Conservation (phyloP, 2,113 vertebrate species). For the Phrynosoma blainvillii region DNA sequence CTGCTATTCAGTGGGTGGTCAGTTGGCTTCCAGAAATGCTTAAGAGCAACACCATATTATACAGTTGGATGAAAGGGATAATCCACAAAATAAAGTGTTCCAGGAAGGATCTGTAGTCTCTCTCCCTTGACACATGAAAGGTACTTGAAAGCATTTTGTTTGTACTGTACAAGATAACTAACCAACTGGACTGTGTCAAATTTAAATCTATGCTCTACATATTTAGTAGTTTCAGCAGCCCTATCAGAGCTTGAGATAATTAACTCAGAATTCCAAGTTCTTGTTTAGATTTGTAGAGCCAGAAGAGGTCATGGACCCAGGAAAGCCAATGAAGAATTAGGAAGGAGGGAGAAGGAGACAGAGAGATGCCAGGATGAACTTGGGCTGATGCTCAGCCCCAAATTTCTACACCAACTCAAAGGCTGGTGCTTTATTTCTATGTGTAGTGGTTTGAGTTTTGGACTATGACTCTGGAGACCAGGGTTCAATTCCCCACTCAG, state of each 20-base stretch:
- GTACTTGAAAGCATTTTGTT: not conserved
- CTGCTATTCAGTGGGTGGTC: not conserved
- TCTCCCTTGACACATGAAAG: not conserved
- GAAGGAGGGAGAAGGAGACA: too few species aligned
- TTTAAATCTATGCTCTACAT: not conserved
- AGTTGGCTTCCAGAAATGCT: not conserved
- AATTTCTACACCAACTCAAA: not conserved
- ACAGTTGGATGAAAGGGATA: not conserved
- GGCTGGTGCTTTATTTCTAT: not conserved
- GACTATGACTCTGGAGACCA: too few species aligned
- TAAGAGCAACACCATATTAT: not conserved
- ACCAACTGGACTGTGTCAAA: not conserved
- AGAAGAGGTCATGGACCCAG: not conserved
- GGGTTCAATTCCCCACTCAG: too few species aligned
- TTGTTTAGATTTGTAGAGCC: not conserved
- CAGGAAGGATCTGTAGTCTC: not conserved
- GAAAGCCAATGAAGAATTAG: not conserved
- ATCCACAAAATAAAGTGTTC: not conserved
- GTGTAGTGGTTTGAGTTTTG: too few species aligned
- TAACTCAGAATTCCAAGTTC: not conserved
- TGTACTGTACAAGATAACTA: not conserved
- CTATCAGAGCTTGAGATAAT: not conserved
- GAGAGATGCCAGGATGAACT: not conserved
- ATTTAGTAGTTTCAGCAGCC: not conserved
- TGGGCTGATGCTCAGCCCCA: not conserved